Evolutionary conservation across 2,888 invertebrate species (phyloP), one percentile per base, ranked within the genome.

Genomic region (Caenorhabditis virilis): DNA sequence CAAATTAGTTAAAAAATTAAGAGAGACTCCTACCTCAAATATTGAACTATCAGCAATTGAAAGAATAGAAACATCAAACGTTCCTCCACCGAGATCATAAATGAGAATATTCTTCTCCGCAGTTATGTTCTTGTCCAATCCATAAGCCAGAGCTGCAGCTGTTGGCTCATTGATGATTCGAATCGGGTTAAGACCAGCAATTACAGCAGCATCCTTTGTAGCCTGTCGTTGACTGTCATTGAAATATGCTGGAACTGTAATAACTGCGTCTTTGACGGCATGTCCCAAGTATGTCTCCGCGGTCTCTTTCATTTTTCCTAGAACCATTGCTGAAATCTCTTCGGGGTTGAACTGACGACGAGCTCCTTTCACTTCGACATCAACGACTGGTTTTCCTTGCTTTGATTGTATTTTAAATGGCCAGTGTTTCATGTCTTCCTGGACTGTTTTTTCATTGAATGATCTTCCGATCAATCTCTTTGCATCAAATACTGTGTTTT

Each of bases 311-410:
- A 78, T 78, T 54, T 79, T 79, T 46, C 48, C 64, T 18, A 79
- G 62, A 15, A 79, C 78, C 80, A 80, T 80, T 7, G 79, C 75
- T 13, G 74, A 76, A 41, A 79, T 69, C 51, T 83, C 84, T 65
- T 81, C 82, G n/a, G 82, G 78, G 18, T 53, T 68, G 66, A 78
- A 82, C 3, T 88, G 88, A 84, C 93, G 93, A 54, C 86, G 85
- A 85, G 93, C 92, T 30, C 91, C 92, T 84, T 92, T 92, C 87
- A 91, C 92, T 66, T 90, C 86, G 22, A 92, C 91, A 84, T 89
- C 87, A 43, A 74, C 41, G 25, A 71, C 56, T 36, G 75, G 74
- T 43, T 73, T 72, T 13, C 64, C 63, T n/a, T 47, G 61, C 16
- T 57, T 69, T 36, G 51, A 64, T 46, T 64, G 72, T 48, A 82